A percentile compares a stretch with the other conserved stretches of the same genome.
These are phyloP conservation scores for Harpegnathos saltator DNA, from an alignment of 1,140 invertebrate genomes.

Conservation along the genomic window DNA sequence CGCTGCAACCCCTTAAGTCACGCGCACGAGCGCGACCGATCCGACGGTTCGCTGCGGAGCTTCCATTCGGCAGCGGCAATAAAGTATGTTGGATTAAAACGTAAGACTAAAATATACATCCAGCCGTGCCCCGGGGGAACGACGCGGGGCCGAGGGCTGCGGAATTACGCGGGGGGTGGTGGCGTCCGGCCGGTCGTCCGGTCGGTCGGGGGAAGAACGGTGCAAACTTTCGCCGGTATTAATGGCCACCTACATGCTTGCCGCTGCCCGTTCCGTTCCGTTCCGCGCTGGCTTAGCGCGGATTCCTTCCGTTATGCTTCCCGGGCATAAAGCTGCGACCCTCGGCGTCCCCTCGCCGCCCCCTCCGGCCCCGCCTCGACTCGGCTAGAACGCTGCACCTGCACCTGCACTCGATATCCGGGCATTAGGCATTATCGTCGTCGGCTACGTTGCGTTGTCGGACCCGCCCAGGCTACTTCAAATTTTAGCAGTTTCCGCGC, in stretches of 20 bases:
- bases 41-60: conserved; percentile 40
- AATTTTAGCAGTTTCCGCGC: conserved; percentile 66
- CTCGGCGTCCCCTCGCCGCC: conserved; percentile 13
- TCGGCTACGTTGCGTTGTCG: conserved; percentile 22
- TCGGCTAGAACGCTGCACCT: conserved; percentile 41
- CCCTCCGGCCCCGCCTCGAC: conserved; percentile 9
- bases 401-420: conserved; percentile 74
- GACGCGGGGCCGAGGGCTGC: conserved; percentile 1
- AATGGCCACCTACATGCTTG: conserved; percentile 65
- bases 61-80: conserved; percentile 60
- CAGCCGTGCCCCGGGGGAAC: conserved; percentile 20
- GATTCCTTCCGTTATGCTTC: conserved; percentile 72
- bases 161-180: conserved; percentile 48
- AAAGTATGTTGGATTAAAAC: conserved; percentile 59
- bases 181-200: neutral
- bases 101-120: conserved; percentile 58
- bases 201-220: conserved; percentile 42
- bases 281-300: conserved; percentile 66
- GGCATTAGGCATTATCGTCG: conserved; percentile 71
- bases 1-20: conserved; percentile 7
- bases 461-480: conserved; percentile 51
- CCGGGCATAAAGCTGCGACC: conserved; percentile 49
- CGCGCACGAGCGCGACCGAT: conserved; percentile 4
- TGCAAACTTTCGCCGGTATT: conserved; percentile 72
- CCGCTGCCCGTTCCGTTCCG: conserved; percentile 61